phyloP scores from a whole-genome alignment of 2,113 vertebrate genomes.

The Phaethon lepturus region DNA sequence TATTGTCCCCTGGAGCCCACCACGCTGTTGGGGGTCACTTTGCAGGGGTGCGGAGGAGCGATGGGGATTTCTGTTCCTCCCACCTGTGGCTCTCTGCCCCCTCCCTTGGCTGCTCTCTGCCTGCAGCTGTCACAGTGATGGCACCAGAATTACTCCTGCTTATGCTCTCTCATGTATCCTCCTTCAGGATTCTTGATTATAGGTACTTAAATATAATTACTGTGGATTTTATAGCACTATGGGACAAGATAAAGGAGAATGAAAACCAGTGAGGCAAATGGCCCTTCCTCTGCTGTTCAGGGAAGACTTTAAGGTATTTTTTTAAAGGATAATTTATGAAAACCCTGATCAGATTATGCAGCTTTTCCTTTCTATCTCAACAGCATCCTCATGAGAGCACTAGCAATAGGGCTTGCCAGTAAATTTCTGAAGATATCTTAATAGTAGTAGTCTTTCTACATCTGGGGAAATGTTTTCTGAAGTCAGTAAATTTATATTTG shows the following conservation, averaged over 20 bases:
- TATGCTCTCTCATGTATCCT: background rate
- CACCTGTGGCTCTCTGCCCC: accelerated
- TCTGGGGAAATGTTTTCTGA: background rate
- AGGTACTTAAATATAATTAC: conserved; percentile 40
- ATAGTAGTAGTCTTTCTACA: background rate
- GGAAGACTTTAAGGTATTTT: background rate
- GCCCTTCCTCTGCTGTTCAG: background rate
- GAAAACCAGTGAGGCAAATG: conserved; percentile 13
- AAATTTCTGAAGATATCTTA: conserved; percentile 12
- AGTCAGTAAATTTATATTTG: background rate
- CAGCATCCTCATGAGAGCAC: background rate
- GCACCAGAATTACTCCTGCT: background rate
- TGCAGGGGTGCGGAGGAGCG: accelerated
- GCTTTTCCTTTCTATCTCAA: conserved; percentile 19
- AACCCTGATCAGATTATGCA: conserved; percentile 12
- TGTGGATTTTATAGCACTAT: conserved; percentile 21
- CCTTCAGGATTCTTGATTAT: conserved; percentile 9
- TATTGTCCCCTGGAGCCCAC: background rate
- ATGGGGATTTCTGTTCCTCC: background rate
- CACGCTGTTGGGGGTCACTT: background rate
- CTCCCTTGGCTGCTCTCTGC: background rate
- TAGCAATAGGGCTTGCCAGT: background rate
- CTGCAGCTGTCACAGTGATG: background rate
- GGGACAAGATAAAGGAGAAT: conserved; percentile 39
- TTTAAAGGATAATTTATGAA: conserved; percentile 42